A percentile compares a stretch with the other conserved stretches of the same genome.
phyloP scores from a whole-genome alignment of 2,797 vertebrate species.

The Anguilla pacifica region DNA sequence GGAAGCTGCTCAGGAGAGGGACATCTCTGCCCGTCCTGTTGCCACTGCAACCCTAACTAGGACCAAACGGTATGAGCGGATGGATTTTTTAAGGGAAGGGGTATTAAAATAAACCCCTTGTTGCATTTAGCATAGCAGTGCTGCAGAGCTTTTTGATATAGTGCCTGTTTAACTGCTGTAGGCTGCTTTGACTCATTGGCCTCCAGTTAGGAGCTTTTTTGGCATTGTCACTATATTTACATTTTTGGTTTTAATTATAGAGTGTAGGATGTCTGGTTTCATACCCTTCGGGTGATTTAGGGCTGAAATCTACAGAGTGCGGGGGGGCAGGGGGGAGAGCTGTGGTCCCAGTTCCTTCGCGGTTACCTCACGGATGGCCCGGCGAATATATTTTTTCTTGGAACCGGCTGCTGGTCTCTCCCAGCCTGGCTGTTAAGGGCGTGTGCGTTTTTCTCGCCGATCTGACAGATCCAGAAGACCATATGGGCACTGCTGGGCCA shows the following conservation, averaged over 20 bases:
- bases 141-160: not conserved
- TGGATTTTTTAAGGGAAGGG: not conserved
- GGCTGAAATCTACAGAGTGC: not conserved
- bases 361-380: constrained; percentile 1
- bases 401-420: constrained; percentile 3
- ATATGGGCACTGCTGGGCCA: constrained; percentile 76
- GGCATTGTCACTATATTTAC: not conserved
- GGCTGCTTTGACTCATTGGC: not conserved
- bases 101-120: not conserved
- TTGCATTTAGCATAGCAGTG: not conserved
- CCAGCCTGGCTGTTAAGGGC: constrained; percentile 10
- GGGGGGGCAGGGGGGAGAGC: too few relatives aligned
- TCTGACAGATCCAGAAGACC: constrained; percentile 57
- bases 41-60: not conserved
- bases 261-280: not conserved
- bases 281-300: not conserved
- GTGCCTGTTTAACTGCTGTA: not conserved
- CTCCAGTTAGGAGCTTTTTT: not conserved
- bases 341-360: not conserved
- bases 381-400: not conserved
- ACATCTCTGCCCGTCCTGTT: not conserved
- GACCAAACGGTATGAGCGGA: not conserved
- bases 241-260: not conserved
- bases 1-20: not conserved
- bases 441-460: constrained; percentile 42